Percentiles rank a stretch among this genome's conserved stretches.
Evolutionary conservation across 2,113 vertebrate species (phyloP).

Genomic region (Ursus arctos): DNA sequence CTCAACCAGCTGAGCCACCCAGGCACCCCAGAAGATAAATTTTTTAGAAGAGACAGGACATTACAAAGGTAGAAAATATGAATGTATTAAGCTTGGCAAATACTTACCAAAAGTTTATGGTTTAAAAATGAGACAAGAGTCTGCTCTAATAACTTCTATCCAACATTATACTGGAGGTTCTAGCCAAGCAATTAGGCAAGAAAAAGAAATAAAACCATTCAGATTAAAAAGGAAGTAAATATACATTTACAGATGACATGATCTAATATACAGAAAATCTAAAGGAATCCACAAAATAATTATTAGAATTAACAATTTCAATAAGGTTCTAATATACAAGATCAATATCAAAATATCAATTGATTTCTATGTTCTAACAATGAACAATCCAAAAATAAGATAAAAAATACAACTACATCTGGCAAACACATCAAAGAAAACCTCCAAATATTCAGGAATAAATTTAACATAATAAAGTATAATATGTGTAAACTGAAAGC

Average conservation of each 20-base stretch:
- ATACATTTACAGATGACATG: neutral
- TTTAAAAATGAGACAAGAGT: neutral
- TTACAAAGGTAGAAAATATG: neutral
- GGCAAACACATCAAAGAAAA: neutral
- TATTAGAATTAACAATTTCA: neutral
- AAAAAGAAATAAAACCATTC: neutral
- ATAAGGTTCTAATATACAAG: neutral
- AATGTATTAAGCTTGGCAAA: conserved; percentile 33
- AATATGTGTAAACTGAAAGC: neutral
- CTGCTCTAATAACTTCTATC: neutral
- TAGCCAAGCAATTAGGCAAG: neutral
- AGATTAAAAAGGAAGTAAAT: neutral
- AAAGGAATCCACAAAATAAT: neutral
- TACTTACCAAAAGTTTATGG: neutral
- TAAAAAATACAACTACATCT: neutral
- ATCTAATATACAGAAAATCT: neutral
- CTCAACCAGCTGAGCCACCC: neutral
- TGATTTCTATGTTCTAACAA: neutral
- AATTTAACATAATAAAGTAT: neutral
- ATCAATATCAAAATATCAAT: neutral
- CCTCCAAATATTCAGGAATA: neutral
- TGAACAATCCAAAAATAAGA: neutral
- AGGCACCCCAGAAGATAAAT: neutral
- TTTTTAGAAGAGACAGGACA: neutral
- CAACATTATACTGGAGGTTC: neutral